Conservation (phyloP, 2,888 invertebrate species). For the Dryocosmus kuriphilus region DNA sequence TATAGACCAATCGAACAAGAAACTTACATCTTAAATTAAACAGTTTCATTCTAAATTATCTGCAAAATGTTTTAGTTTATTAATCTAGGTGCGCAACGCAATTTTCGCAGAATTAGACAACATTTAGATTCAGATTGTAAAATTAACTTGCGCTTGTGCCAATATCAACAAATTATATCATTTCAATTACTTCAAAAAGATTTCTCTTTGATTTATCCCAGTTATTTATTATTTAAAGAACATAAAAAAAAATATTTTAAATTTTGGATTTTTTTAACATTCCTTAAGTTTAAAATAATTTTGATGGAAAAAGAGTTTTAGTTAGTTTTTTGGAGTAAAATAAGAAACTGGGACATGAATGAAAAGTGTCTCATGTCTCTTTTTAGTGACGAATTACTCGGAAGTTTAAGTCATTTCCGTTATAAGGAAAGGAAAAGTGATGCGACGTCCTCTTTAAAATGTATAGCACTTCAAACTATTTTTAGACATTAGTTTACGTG, state of each 20-base stretch:
- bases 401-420: not conserved
- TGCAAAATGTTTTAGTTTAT: not conserved
- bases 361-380: not conserved
- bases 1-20: too few relatives aligned
- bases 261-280: too few relatives aligned
- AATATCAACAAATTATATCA: not conserved
- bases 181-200: not conserved
- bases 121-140: slow-evolving; percentile 9
- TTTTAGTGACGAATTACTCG: not conserved
- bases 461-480: not conserved
- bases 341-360: not conserved
- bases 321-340: not conserved
- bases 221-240: too few relatives aligned
- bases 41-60: not conserved
- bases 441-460: not conserved
- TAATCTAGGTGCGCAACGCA: not conserved
- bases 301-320: not conserved
- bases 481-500: not conserved
- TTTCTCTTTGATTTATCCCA: not conserved
- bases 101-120: not conserved
- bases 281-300: not conserved
- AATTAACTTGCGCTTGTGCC: slow-evolving; percentile 9
- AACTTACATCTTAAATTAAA: too few relatives aligned
- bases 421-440: not conserved
- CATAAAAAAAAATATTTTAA: too few relatives aligned